Base-by-base conservation (phyloP, 2,888 invertebrate genomes). In the Sarcophaga caerulescens region DNA sequence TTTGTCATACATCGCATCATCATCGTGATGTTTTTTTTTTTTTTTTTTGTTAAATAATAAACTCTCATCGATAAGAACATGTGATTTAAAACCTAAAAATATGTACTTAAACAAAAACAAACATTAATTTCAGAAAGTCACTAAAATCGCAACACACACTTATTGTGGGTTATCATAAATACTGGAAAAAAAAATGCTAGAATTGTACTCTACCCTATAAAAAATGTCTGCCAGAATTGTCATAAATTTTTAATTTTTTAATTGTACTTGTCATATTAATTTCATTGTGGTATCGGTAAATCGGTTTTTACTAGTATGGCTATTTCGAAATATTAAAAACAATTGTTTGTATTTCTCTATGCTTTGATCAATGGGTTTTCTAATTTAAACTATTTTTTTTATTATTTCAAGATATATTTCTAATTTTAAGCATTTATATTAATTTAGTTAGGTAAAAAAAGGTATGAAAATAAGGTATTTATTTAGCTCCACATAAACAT, bases 61-160 rank as follows among this genome's bases (percentile, higher is more conserved):
- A 69, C 52, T 25, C 52, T 68, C 1, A 45, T 69, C 35, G 77
- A 83, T 77, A 78, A 78, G 62, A 74, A 57, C 78, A 78, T 83
- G 83, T 83, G 83, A 83, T 70, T 78, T 11, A 73, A 81, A 75
- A 47, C n/a, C 66, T 17, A 47, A 69, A 35, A 35, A 35, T 35
- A 35, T 35, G 3, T 68, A 68, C 45, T 35, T 44, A 44, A 44
- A 66, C 5, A 21, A 47, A 65, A 75, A 66, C 14, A 3, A 25
- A n/a, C 19, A 65, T 21, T 21, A 47, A 68, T 59, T 17, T 59
- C 44, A 77, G 59, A 52, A 65, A 75, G 21, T 17, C 63, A 63
- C 25, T 25, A 14, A 63, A 63, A 63, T 63, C 5, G 12, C 23
- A 14, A 63, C 11, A 63, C 4, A 35, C 8, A 35, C 35, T 35